Evolutionary conservation across 2,888 invertebrate genomes (phyloP).

Genomic region (Oscheius myriophilus): DNA sequence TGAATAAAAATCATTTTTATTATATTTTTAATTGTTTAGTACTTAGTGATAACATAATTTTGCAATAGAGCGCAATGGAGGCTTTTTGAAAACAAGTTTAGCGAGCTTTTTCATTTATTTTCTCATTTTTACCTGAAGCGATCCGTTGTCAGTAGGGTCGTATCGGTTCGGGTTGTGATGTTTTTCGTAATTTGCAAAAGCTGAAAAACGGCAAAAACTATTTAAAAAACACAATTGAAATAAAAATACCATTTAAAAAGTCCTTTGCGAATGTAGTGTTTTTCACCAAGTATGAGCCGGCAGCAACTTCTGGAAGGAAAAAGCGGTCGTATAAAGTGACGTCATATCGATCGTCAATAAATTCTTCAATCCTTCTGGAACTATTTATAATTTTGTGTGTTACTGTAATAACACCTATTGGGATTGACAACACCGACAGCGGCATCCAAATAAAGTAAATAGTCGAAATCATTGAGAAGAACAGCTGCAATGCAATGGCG

Average conservation of each 20-base stretch:
- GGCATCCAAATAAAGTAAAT: constrained; percentile 39
- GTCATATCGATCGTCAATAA: constrained; percentile 31
- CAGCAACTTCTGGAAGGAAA: constrained; percentile 40
- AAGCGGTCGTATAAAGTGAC: constrained; percentile 42
- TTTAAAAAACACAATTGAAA: neutral
- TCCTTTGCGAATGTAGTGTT: constrained; percentile 33
- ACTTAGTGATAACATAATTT: no score
- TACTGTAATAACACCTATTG: constrained; percentile 4
- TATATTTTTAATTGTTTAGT: no score
- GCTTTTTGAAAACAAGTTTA: no score
- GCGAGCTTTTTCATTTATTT: no score
- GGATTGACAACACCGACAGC: constrained; percentile 45
- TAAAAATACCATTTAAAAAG: constrained; percentile 34
- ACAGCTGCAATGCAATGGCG: constrained; percentile 26
- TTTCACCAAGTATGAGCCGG: constrained; percentile 40
- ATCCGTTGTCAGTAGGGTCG: constrained; percentile 52
- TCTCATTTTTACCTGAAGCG: constrained; percentile 47
- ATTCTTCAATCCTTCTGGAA: constrained; percentile 42
- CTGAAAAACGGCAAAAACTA: constrained; percentile 15
- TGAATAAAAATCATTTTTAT: no score
- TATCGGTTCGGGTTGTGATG: constrained; percentile 32
- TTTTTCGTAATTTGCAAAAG: constrained; percentile 44
- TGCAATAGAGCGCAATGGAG: no score
- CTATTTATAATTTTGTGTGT: no score
- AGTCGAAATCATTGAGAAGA: constrained; percentile 31